Conservation (phyloP, 1,140 invertebrate genomes). For the silkworm (Bombyx mori) region DNA sequence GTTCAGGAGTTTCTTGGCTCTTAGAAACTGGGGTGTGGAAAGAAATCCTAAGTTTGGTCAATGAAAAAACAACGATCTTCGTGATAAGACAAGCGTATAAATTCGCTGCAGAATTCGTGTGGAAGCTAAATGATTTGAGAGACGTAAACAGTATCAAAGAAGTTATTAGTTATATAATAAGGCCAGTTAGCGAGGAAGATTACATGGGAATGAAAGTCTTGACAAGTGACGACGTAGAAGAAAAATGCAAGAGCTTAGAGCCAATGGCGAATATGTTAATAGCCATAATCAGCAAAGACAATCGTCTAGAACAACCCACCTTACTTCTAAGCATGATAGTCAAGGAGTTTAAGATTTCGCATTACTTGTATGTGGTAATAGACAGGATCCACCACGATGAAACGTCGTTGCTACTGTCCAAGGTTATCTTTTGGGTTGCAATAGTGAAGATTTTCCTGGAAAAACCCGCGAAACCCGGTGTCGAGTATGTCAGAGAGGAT, state of each 20-base stretch:
- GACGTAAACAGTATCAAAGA: slow-evolving; percentile 32
- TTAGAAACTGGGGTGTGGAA: slow-evolving; percentile 44
- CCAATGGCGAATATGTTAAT: slow-evolving; percentile 47
- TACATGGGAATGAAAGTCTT: slow-evolving; percentile 32
- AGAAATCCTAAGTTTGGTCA: slow-evolving; percentile 40
- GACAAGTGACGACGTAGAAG: slow-evolving; percentile 42
- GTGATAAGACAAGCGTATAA: slow-evolving; percentile 50
- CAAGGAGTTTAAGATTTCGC: slow-evolving; percentile 29
- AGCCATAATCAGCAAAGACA: slow-evolving; percentile 27
- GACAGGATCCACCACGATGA: slow-evolving; percentile 40
- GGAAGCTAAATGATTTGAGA: slow-evolving; percentile 42
- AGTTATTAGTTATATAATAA: slow-evolving; percentile 32
- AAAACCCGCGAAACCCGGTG: slow-evolving; percentile 28
- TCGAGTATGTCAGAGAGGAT: slow-evolving; percentile 34
- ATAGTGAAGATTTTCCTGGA: slow-evolving; percentile 35
- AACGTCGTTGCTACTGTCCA: slow-evolving; percentile 24
- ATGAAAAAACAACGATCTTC: slow-evolving; percentile 50
- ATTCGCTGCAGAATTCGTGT: slow-evolving; percentile 30
- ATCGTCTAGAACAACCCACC: slow-evolving; percentile 26
- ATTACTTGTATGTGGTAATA: slow-evolving; percentile 29
- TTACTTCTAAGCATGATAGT: slow-evolving; percentile 29
- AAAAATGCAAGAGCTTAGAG: slow-evolving; percentile 34
- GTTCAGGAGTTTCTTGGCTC: slow-evolving; percentile 46
- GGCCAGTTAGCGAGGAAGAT: slow-evolving; percentile 34
- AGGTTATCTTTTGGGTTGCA: slow-evolving; percentile 36